phyloP scores from a whole-genome alignment of 2,888 invertebrate genomes.

The Lordiphosa fenestrarum region DNA sequence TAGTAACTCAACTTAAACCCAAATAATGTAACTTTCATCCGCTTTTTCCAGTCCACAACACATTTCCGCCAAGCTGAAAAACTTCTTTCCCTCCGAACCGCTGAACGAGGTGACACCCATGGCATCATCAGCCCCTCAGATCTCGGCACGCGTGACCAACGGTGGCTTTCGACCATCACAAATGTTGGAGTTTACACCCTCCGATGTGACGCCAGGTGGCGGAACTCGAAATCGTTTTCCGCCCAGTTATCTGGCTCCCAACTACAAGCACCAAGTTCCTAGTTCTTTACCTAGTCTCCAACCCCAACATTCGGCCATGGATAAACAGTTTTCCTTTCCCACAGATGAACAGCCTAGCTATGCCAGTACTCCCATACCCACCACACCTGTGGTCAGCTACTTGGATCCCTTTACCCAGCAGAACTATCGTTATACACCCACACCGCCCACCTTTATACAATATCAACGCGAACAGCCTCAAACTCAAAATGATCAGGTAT shows the following conservation, averaged over 20 bases:
- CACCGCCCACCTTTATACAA: constrained; percentile 39
- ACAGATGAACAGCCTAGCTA: constrained; percentile 31
- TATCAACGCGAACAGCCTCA: constrained; percentile 49
- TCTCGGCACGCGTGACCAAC: constrained; percentile 48
- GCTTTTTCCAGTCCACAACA: constrained; percentile 15
- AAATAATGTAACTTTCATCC: neutral
- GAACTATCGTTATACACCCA: constrained; percentile 59
- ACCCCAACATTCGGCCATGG: constrained; percentile 31
- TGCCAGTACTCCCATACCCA: constrained; percentile 47
- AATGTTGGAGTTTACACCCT: constrained; percentile 70
- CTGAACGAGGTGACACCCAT: constrained; percentile 9
- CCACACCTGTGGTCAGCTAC: constrained; percentile 74
- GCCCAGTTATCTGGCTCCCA: constrained; percentile 54
- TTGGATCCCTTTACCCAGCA: constrained; percentile 74
- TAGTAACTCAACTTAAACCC: neutral
- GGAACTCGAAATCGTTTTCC: constrained; percentile 45
- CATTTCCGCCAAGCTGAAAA: constrained; percentile 56
- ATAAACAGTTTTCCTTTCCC: constrained; percentile 64
- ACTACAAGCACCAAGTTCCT: constrained; percentile 52
- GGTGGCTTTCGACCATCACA: constrained; percentile 70
- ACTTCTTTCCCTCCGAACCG: constrained; percentile 59
- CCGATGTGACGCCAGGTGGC: constrained; percentile 60
- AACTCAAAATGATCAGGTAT: constrained; percentile 56
- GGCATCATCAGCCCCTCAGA: neutral
- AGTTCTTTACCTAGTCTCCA: constrained; percentile 28